Evolutionary conservation across 2,113 vertebrate genomes (phyloP), one percentile per base, ranked within the genome.

Genomic region (Coturnix japonica): DNA sequence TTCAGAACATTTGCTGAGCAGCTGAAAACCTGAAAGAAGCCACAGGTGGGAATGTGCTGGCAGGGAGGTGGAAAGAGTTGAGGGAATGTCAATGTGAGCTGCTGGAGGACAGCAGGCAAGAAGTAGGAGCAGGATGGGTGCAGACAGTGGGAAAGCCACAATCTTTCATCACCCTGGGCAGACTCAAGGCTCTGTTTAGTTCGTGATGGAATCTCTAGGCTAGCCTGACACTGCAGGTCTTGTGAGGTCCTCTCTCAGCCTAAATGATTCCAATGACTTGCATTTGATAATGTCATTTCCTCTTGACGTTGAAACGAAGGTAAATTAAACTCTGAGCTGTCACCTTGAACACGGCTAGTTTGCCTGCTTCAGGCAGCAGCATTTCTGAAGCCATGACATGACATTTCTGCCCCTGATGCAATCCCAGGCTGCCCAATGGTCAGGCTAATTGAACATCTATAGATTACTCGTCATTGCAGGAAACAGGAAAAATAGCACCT

Each of bases 321-420:
- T 13, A 59, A 90, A 88, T 94, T 88, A 92, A 83, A 84, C 3
- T 14, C 89, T 93, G 91, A 89, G 81, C 57, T 93, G 94, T 90
- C 91, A 89, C n/a, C 57, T 60, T 30, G 64, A 60, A 3, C 43
- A 16, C 13, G 35, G 19, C 0, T n/a, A 0, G 16, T 22, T 26
- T 72, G 30, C 7, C 57, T 66, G 18, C 30, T 74, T 43, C 72
- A 9, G 33, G 70, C 95, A 93, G 94, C 94, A 93, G 94, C 94
- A 2, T 30, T 92, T 91, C 91, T 46, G 65, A n/a, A 35, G 31
- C 3, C 9, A 1, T 60, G 37, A n/a, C n/a, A 91, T 54, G 84
- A 26, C n/a, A 7, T 77, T 43, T 66, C 43, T 37, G 54, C 4
- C 65, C 33, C 91, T 96, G 92, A 91, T 20, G 92, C 56, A 95